phyloP scores from a whole-genome alignment of 2,113 vertebrate genomes.

The Globicephala melas region DNA sequence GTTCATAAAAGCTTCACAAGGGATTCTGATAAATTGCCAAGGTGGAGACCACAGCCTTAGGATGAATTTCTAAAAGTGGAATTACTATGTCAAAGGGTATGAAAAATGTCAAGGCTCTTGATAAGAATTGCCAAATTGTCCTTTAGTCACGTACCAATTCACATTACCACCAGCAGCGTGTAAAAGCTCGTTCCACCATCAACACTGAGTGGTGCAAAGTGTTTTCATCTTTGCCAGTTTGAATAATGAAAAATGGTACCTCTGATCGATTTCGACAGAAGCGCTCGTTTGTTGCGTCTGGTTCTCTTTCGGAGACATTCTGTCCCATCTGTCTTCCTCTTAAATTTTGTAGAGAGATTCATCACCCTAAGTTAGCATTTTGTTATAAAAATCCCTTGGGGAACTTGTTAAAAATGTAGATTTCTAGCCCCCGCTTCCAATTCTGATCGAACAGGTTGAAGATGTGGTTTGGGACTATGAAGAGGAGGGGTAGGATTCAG shows the following conservation, averaged over 20 bases:
- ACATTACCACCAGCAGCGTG: background rate
- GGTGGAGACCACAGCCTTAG: background rate
- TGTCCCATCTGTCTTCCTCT: slow-evolving; percentile 31
- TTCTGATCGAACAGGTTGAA: background rate
- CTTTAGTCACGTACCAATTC: background rate
- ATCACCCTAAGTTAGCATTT: background rate
- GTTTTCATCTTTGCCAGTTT: slow-evolving; percentile 46
- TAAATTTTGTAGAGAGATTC: background rate
- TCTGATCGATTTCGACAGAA: slow-evolving; percentile 35
- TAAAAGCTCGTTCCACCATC: slow-evolving; percentile 19
- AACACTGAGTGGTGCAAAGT: background rate
- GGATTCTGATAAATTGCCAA: slow-evolving; percentile 8
- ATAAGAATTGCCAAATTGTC: slow-evolving; percentile 43
- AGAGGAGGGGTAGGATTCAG: no score
- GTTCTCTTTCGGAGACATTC: background rate
- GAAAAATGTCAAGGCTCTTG: slow-evolving; percentile 38
- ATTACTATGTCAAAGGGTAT: slow-evolving; percentile 42
- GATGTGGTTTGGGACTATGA: background rate
- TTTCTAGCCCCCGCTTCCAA: background rate
- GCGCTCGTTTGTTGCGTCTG: background rate
- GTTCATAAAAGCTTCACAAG: slow-evolving; percentile 19
- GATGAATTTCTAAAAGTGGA: slow-evolving; percentile 54
- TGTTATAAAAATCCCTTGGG: background rate
- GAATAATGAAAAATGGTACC: slow-evolving; percentile 45
- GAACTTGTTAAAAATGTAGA: background rate